phyloP scores from a whole-genome alignment of 2,888 invertebrate genomes.

The Venusia cambrica region DNA sequence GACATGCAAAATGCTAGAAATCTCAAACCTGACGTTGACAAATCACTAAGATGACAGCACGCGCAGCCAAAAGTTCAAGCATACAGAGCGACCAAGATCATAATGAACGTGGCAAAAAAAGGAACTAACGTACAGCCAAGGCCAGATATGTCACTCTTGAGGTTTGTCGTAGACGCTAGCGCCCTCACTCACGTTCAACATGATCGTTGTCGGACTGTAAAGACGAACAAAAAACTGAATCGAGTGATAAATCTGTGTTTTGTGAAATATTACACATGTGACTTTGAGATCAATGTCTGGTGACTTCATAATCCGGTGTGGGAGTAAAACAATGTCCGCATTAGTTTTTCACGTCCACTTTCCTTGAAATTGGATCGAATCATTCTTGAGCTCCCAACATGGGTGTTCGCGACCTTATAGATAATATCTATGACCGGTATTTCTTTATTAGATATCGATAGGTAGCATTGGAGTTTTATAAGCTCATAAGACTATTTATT shows the following conservation, averaged over 20 bases:
- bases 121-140: too few species aligned
- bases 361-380: constrained; percentile 25
- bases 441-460: constrained; percentile 28
- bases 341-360: constrained; percentile 20
- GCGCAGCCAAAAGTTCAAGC: constrained; percentile 24
- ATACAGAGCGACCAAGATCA: constrained; percentile 26
- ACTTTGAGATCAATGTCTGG: constrained; percentile 40
- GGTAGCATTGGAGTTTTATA: constrained; percentile 26
- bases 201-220: too few species aligned
- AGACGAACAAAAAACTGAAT: constrained; percentile 32
- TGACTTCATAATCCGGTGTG: constrained; percentile 24
- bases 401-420: constrained; percentile 21
- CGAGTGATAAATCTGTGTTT: constrained; percentile 32
- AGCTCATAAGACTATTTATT: constrained; percentile 25
- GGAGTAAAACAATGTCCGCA: constrained; percentile 16
- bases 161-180: too few species aligned
- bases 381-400: constrained; percentile 20
- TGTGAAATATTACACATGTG: constrained; percentile 50
- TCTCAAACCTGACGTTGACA: constrained; percentile 25
- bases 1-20: background rate
- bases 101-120: too few species aligned
- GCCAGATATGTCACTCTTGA: too few species aligned
- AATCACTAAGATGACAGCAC: constrained; percentile 23
- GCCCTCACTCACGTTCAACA: too few species aligned
- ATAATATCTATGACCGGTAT: constrained; percentile 29